Percentiles rank a stretch among this genome's conserved stretches.
Evolutionary conservation across 2,113 vertebrate genomes (phyloP).

Genomic region (Numida meleagris): DNA sequence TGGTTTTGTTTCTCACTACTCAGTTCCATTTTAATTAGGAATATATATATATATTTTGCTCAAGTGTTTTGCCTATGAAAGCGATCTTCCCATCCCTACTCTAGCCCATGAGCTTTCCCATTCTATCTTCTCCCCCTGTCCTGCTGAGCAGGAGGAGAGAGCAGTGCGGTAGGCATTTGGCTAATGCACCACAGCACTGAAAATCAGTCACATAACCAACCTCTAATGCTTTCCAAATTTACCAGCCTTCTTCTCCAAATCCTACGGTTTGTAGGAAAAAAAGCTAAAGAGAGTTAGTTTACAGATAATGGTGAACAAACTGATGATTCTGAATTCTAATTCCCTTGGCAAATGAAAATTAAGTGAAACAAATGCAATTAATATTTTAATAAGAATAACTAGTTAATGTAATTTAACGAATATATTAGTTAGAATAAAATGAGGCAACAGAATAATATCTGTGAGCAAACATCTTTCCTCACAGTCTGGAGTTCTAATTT

Average conservation of each 20-base stretch:
- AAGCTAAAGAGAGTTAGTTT: not conserved
- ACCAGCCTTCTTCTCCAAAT: not conserved
- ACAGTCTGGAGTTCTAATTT: not conserved
- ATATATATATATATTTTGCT: not conserved
- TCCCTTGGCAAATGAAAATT: not conserved
- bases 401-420: not conserved
- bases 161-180: not conserved
- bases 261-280: not conserved
- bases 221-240: not conserved
- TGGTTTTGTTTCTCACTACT: not conserved
- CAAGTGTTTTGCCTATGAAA: not conserved
- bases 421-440: not conserved
- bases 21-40: not conserved
- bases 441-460: not conserved
- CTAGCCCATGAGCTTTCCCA: not conserved
- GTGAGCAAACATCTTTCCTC: not conserved
- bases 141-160: not conserved
- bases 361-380: not conserved
- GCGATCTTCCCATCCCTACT: not conserved
- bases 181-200: not conserved
- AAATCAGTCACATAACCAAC: not conserved
- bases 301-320: not conserved
- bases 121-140: rapidly evolving
- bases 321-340: not conserved
- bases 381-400: not conserved